These are phyloP conservation scores for Cyanoramphus novaezelandiae DNA, from an alignment of 2,113 vertebrate genomes.

Conservation along the genomic window DNA sequence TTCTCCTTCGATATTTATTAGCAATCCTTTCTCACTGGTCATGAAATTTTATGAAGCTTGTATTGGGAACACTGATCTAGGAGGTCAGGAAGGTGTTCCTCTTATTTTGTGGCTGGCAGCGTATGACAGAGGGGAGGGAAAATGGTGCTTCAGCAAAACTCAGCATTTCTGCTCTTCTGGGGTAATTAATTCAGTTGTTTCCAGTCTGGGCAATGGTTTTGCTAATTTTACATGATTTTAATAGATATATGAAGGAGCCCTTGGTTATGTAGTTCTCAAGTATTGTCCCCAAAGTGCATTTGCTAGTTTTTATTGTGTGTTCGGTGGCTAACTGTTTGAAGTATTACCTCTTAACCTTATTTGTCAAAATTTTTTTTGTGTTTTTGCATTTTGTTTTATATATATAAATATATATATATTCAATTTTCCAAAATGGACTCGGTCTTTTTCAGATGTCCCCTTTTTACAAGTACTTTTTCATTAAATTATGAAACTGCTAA, in stretches of 20 bases:
- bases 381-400: conserved; percentile 76
- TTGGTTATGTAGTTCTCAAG: conserved; percentile 73
- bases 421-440: conserved; percentile 79
- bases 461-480: conserved; percentile 87
- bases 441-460: conserved; percentile 80
- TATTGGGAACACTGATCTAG: conserved; percentile 37
- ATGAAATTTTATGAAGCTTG: conserved; percentile 1
- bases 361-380: conserved; percentile 65
- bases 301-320: conserved; percentile 76
- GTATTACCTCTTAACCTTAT: conserved; percentile 81
- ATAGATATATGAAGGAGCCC: conserved; percentile 76
- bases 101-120: conserved; percentile 48
- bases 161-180: conserved; percentile 63
- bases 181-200: conserved; percentile 63
- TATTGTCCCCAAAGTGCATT: conserved; percentile 76
- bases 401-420: conserved; percentile 69
- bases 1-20: conserved; percentile 64
- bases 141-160: conserved; percentile 79
- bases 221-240: conserved; percentile 73
- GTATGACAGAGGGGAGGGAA: conserved; percentile 42
- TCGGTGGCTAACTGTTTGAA: conserved; percentile 77
- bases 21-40: conserved; percentile 56
- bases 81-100: conserved; percentile 21
- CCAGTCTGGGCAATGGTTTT: conserved; percentile 72
- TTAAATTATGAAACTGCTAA: conserved; percentile 86